phyloP scores from a whole-genome alignment of 2,113 vertebrate genomes.

The Clinocottus analis region DNA sequence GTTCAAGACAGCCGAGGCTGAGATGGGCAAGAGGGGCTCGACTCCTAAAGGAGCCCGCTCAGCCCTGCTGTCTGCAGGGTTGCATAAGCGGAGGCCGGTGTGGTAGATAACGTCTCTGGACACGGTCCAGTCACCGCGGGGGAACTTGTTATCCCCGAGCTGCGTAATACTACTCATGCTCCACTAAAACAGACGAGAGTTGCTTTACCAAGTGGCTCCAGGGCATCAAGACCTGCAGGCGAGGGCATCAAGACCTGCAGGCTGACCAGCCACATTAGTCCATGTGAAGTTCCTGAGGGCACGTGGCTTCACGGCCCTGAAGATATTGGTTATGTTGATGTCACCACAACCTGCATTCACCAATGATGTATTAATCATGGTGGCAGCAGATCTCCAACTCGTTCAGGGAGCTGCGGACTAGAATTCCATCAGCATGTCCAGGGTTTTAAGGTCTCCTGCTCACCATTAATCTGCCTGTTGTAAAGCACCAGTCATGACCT shows the following conservation, averaged over 20 bases:
- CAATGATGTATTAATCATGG: too few species aligned
- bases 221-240: not conserved
- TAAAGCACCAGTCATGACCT: not conserved
- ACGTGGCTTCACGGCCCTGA: not conserved
- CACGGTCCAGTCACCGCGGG: too few species aligned
- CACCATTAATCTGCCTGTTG: not conserved
- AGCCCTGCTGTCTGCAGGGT: conserved; percentile 11
- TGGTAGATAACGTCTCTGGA: not conserved
- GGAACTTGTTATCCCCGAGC: not conserved
- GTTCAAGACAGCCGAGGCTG: not conserved
- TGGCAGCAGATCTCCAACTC: too few species aligned
- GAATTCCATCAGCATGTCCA: not conserved
- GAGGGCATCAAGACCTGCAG: not conserved
- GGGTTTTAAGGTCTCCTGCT: not conserved
- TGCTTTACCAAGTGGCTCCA: not conserved
- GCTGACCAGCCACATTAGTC: not conserved
- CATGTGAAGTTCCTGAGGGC: too few species aligned
- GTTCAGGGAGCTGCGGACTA: too few species aligned
- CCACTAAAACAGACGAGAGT: not conserved
- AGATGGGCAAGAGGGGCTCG: not conserved
- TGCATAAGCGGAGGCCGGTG: not conserved
- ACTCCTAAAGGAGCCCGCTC: not conserved
- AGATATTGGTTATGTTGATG: not conserved
- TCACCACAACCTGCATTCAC: not conserved
- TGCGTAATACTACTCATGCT: not conserved